phyloP scores from a whole-genome alignment of 1,140 invertebrate genomes.

The Conopomorpha cramerella region DNA sequence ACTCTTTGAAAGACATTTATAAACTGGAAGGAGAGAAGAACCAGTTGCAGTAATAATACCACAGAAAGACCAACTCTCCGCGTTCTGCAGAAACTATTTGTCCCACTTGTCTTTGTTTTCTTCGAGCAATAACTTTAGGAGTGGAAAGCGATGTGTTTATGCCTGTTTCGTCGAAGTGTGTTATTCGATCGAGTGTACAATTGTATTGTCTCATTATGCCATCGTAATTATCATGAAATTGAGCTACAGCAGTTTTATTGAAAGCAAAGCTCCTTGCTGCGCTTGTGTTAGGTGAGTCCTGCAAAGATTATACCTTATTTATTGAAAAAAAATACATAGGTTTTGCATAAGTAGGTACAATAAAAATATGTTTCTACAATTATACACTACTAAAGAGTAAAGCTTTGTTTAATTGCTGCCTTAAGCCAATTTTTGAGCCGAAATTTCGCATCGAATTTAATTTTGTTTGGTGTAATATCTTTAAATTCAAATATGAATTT shows the following conservation, averaged over 20 bases:
- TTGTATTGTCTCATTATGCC: not conserved
- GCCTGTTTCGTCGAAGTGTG: not conserved
- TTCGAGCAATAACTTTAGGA: not conserved
- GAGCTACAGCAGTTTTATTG: not conserved
- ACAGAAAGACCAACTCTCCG: not conserved
- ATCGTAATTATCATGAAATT: not conserved
- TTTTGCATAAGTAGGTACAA: no score
- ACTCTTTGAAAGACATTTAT: conserved; percentile 1
- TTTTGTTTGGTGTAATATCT: no score
- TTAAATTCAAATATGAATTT: not conserved
- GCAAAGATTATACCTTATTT: no score
- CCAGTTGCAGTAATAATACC: not conserved
- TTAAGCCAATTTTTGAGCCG: not conserved
- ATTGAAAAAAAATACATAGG: no score
- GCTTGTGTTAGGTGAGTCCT: no score
- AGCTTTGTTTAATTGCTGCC: not conserved
- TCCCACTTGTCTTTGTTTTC: not conserved
- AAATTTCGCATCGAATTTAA: not conserved
- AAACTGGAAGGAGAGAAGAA: not conserved
- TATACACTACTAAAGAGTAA: not conserved
- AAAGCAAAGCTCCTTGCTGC: not conserved
- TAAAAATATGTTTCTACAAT: not conserved
- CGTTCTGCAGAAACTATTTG: not conserved
- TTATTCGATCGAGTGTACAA: not conserved
- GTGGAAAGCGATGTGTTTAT: not conserved